A percentile compares a stretch with the other conserved stretches of the same genome.
phyloP scores from a whole-genome alignment of 53 echinoderm and acorn worm species.

The Antedon mediterranea region DNA sequence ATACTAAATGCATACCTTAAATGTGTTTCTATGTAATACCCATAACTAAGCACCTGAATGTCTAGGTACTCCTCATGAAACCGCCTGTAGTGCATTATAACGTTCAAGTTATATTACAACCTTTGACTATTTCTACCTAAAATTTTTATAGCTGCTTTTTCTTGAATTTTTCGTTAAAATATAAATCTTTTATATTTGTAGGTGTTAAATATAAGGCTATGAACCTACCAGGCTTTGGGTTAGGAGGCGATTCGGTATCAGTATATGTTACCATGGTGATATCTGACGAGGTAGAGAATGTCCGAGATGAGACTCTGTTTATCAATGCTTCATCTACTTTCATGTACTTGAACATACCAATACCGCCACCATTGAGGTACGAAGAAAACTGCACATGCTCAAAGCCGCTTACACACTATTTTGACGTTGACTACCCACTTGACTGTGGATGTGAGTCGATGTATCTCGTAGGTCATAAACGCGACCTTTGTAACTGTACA shows the following conservation, averaged over 20 bases:
- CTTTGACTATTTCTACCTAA: no score
- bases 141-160: no score
- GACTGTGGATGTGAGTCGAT: constrained; percentile 39
- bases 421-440: constrained; percentile 1
- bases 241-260: constrained; percentile 29
- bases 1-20: no score
- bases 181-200: background rate
- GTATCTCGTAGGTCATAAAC: constrained; percentile 14
- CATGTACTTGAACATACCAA: constrained; percentile 36
- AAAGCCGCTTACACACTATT: constrained; percentile 14
- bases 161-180: no score
- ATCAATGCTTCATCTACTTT: constrained; percentile 45
- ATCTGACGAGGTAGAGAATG: constrained; percentile 28
- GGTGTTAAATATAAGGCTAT: constrained; percentile 41
- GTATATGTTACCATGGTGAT: constrained; percentile 44
- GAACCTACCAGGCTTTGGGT: constrained; percentile 31
- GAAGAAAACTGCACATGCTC: constrained; percentile 56
- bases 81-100: no score
- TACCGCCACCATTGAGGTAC: constrained; percentile 30
- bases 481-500: constrained; percentile 42
- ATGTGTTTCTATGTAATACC: no score
- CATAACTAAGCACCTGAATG: no score
- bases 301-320: constrained; percentile 23
- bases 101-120: no score
- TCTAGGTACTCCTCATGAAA: no score